Evolutionary conservation across 92 coral and sea anemone genomes (phyloP).

Genomic region (Siderastrea siderea): DNA sequence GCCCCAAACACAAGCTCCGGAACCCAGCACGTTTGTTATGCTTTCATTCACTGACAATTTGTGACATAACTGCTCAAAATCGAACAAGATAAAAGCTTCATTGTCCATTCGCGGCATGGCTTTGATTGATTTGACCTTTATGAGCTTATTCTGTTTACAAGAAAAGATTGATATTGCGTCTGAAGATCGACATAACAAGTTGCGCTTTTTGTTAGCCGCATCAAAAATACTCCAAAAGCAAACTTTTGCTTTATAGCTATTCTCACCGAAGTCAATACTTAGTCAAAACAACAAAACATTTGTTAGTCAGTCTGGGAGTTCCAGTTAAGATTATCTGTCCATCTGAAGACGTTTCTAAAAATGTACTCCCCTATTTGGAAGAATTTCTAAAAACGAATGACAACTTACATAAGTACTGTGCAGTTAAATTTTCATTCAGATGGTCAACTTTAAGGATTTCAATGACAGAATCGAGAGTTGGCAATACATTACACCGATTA

Average conservation of each 20-base stretch:
- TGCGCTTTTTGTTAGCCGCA: constrained; percentile 25
- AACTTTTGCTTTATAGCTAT: neutral
- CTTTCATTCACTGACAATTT: neutral
- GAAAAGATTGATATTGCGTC: neutral
- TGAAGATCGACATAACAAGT: neutral
- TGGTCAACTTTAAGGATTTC: too few relatives aligned
- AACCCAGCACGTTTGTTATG: neutral
- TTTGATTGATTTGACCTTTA: constrained; percentile 4
- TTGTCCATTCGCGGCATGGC: constrained; percentile 36
- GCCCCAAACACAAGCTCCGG: too few relatives aligned
- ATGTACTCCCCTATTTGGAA: too few relatives aligned
- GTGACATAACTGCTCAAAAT: neutral
- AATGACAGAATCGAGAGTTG: too few relatives aligned
- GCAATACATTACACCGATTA: too few relatives aligned
- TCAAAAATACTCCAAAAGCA: neutral
- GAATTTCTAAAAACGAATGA: too few relatives aligned
- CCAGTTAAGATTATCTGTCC: too few relatives aligned
- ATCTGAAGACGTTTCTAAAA: too few relatives aligned
- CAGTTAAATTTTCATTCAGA: too few relatives aligned
- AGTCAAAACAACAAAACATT: neutral
- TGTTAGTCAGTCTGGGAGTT: too few relatives aligned
- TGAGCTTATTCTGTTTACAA: neutral
- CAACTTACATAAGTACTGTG: too few relatives aligned
- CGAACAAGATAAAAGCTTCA: neutral
- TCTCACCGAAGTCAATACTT: neutral